Evolutionary conservation across 1,140 invertebrate genomes (phyloP), one percentile per base, ranked within the genome.

Genomic region (Ostrea edulis): DNA sequence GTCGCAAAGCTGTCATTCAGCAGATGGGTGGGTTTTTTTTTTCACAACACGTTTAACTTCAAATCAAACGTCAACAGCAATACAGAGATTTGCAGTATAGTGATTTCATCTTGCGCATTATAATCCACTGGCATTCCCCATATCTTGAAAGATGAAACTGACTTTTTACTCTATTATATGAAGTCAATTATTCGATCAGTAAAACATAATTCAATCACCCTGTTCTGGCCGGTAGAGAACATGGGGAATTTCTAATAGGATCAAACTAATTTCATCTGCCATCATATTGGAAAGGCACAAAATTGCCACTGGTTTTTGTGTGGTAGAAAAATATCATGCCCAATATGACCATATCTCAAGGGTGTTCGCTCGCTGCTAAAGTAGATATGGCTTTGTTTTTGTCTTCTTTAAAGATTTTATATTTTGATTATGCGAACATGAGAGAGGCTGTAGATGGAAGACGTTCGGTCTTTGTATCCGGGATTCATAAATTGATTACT

Each of bases 131-230:
- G 68, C 29, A 29, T 25, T 77, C 25, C 22, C 29, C 68, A 2
- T 44, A 77, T 29, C 68, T 77, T 77, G 25, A 14, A 77, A 35
- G 8, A 29, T 35, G 68, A 25, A 25, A 22, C 22, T 35, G 68
- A 77, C 68, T 77, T 29, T 71, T 35, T 29, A 7, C 68, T 77
- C 2, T 8, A 35, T 77, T 29, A 77, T 77, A 77, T 77, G 68
- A 77, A 35, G 68, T 77, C 68, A 77, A 77, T 77, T 77, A 77
- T 77, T 77, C 68, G 68, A 77, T 77, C 68, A 77, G 68, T 35
- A 77, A 77, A 77, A 77, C 68, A 77, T 77, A 77, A 77, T 77
- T 77, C 68, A 77, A 77, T 77, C 25, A 77, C 35, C 29, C 29
- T 77, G 25, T 77, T 35, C 68, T 17, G 68, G 68, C 17, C 22